Evolutionary conservation across 2,113 vertebrate genomes (phyloP), one percentile per base, ranked within the genome.

Genomic region (Phoenicopterus ruber): DNA sequence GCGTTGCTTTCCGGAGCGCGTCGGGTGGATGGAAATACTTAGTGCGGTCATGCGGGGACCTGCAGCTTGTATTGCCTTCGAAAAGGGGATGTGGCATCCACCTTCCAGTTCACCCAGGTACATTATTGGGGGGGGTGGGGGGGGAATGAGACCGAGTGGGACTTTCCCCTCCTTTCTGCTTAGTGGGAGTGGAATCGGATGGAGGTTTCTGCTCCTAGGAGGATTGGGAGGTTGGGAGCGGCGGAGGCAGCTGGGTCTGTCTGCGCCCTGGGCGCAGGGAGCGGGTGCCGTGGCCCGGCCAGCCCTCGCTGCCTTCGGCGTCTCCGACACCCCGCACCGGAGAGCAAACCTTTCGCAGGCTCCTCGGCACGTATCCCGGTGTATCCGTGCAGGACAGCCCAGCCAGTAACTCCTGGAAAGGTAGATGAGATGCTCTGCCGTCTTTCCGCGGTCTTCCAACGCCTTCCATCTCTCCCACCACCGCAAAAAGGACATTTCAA

Each of bases 41-140:
- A 3, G 58, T 0, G 0, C 0, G 1, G 40, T 40, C 1, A 1
- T 4, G 10, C 1, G 0, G 66, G 26, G 58, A 61, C 71, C 76
- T 21, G 46, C 58, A 40, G 61, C 84, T 66, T 4, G 6, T 57
- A 22, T 78, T 82, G 85, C 44, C 70, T 47, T 70, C 3, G 4
- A 11, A 49, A 69, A 2, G 25, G 46, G 38, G 8, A 38, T 11
- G n/a, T 82, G 71, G 26, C 44, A 24, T 34, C 46, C 28, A 9
- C 19, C 19, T 57, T 32, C 17, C 32, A 1, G 3, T 20, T 76
- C 36, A 14, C 31, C 17, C 28, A 40, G 32, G 16, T 58, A 28
- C 42, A n/a, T 0, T 70, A 11, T 38, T 20, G 11, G 14, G 25
- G 16, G 25, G 7, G 11, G 10, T 38, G 17, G 11, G 14, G 25